These are phyloP conservation scores for Sebastiscus tertius DNA, from an alignment of 2,797 vertebrate genomes.

Conservation along the genomic window DNA sequence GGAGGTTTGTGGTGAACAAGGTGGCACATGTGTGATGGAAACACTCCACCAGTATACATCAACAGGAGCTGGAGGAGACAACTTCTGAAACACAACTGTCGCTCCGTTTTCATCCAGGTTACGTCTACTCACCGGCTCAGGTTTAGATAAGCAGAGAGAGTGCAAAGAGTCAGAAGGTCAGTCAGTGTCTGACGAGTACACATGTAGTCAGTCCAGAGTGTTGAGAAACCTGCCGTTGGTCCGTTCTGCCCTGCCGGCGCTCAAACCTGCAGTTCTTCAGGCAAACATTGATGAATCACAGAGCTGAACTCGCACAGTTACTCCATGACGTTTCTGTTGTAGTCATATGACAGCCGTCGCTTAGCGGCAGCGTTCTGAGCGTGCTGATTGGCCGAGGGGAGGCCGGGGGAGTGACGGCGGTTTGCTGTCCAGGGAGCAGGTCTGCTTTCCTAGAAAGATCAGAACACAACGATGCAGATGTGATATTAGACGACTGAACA, in stretches of 20 bases:
- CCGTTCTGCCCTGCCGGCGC: background rate
- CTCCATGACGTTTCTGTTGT: constrained; percentile 75
- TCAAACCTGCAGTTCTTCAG: background rate
- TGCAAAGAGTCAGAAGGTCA: constrained; percentile 35
- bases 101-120: background rate
- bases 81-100: background rate
- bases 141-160: constrained; percentile 25
- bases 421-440: constrained; percentile 50
- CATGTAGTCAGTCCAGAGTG: background rate
- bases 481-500: background rate
- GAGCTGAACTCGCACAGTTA: constrained; percentile 34
- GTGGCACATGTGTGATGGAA: constrained; percentile 15
- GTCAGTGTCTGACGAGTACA: background rate
- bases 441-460: constrained; percentile 65
- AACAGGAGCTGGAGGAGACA: constrained; percentile 8
- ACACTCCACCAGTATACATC: constrained; percentile 13
- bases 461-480: background rate
- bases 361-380: constrained; percentile 67
- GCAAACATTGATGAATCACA: background rate
- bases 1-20: background rate
- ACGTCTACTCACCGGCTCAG: background rate
- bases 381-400: constrained; percentile 75
- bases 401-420: constrained; percentile 75
- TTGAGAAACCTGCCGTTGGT: background rate
- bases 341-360: constrained; percentile 80